These are phyloP conservation scores for Urocitellus parryii DNA, from an alignment of 2,113 vertebrate genomes.

Conservation along the genomic window DNA sequence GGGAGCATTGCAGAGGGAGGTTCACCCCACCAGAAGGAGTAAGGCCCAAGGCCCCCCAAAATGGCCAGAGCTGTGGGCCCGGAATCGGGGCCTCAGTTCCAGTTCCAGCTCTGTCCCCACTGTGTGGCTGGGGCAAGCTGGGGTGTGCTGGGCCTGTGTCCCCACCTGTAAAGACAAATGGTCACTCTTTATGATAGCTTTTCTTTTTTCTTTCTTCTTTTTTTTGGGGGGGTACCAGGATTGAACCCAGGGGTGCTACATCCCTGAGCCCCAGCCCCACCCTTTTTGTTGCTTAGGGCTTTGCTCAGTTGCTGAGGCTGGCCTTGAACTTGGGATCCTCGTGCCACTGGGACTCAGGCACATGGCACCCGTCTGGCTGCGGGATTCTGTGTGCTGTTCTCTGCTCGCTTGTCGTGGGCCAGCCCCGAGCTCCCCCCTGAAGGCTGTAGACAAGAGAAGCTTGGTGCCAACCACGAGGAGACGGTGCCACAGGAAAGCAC, in stretches of 20 bases:
- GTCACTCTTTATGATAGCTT: too few relatives aligned
- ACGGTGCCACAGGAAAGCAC: accelerated
- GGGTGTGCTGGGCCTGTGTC: not conserved
- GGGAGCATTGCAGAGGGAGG: too few relatives aligned
- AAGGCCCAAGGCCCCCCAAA: not conserved
- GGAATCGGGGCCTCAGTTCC: not conserved
- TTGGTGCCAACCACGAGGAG: accelerated
- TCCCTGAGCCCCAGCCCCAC: too few relatives aligned
- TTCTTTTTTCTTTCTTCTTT: too few relatives aligned
- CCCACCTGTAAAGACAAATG: not conserved
- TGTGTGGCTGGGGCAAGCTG: not conserved
- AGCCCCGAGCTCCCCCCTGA: not conserved
- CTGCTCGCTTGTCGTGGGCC: not conserved
- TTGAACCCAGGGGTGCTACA: too few relatives aligned
- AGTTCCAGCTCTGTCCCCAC: not conserved
- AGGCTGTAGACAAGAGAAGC: not conserved
- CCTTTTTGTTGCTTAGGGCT: too few relatives aligned
- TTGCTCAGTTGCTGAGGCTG: too few relatives aligned
- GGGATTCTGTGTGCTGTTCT: not conserved
- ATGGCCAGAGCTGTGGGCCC: not conserved
- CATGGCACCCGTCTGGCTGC: too few relatives aligned
- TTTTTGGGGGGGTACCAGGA: too few relatives aligned
- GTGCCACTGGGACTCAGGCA: too few relatives aligned
- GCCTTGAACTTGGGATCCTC: too few relatives aligned
- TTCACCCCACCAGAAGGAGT: not conserved